Conservation (phyloP, 2,888 invertebrate genomes). For the Seira musarum region DNA sequence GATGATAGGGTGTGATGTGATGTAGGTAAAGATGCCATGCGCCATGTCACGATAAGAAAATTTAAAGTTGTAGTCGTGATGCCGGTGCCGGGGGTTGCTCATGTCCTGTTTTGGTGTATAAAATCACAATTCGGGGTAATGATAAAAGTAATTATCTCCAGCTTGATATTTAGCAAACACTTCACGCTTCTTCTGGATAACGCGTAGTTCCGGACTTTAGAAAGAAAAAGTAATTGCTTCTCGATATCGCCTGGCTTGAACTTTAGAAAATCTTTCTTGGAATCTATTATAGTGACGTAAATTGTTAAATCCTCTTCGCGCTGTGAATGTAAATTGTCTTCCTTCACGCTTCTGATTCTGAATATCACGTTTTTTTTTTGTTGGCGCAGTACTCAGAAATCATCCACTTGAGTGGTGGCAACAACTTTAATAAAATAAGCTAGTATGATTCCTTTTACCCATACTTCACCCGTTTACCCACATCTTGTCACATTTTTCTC, state of each 20-base stretch:
- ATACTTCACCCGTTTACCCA: background rate
- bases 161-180: background rate
- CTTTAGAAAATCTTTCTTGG: background rate
- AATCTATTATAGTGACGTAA: background rate
- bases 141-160: background rate
- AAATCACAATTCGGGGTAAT: too few species aligned
- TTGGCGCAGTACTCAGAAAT: too few species aligned
- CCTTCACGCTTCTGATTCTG: background rate
- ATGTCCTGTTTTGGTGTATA: too few species aligned
- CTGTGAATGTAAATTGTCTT: background rate
- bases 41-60: background rate
- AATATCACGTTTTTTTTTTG: too few species aligned
- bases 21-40: background rate
- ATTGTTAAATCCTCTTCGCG: background rate
- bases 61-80: background rate
- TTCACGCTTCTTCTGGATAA: background rate
- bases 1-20: background rate
- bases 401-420: background rate
- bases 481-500: background rate
- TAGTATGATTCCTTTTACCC: background rate
- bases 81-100: background rate
- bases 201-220: background rate
- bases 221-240: background rate
- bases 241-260: too few species aligned
- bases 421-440: background rate